These are phyloP conservation scores for Eriosoma lanigerum DNA, from an alignment of 1,140 invertebrate genomes.

Conservation along the genomic window DNA sequence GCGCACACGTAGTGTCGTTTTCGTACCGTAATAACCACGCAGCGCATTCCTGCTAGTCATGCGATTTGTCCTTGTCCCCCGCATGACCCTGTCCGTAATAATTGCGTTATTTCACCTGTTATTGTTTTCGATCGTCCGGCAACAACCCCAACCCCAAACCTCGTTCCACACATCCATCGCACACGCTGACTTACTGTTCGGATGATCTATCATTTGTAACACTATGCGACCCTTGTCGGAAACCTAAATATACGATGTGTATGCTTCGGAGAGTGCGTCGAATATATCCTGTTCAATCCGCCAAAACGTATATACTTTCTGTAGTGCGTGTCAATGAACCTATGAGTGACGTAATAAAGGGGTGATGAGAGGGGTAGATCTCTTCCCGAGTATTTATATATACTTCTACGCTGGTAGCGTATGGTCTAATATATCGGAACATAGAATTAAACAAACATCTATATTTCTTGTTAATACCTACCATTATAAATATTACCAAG, in stretches of 20 bases:
- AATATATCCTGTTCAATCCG: background rate
- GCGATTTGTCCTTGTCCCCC: slow-evolving; percentile 43
- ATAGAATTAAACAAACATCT: no score
- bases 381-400: no score
- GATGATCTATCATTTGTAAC: slow-evolving; percentile 33
- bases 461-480: no score
- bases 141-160: background rate
- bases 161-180: background rate
- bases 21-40: slow-evolving; percentile 10
- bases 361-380: no score
- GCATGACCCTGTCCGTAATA: background rate
- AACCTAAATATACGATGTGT: background rate
- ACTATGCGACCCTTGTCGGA: no score
- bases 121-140: slow-evolving; percentile 34
- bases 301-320: no score
- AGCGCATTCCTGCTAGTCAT: slow-evolving; percentile 6
- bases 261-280: background rate
- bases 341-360: no score
- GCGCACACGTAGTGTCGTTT: no score
- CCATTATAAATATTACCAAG: no score
- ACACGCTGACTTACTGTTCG: background rate
- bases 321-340: no score
- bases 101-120: slow-evolving; percentile 47
- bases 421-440: no score
- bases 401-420: no score